Evolutionary conservation across 2,797 vertebrate genomes (phyloP).

Genomic region (Austrolebias charrua): DNA sequence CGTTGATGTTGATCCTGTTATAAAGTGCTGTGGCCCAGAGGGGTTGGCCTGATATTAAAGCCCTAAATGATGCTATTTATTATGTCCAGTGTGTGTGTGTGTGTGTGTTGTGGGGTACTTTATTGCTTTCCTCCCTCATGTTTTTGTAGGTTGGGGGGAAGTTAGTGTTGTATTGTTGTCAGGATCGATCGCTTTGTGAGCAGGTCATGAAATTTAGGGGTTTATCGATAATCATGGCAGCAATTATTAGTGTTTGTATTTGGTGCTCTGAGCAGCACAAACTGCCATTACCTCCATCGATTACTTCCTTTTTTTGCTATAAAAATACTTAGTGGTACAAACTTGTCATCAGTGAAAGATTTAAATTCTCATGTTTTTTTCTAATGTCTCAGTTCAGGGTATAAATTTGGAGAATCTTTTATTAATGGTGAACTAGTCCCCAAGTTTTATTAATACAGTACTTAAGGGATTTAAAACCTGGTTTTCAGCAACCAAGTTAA

Average conservation of each 20-base stretch:
- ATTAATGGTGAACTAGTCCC: too few relatives aligned
- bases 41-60: constrained; percentile 82
- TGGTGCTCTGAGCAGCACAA: constrained; percentile 40
- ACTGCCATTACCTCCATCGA: constrained; percentile 38
- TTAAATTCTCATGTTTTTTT: background rate
- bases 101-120: constrained; percentile 58
- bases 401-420: too few relatives aligned
- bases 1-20: constrained; percentile 78
- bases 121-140: constrained; percentile 83
- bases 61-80: constrained; percentile 87
- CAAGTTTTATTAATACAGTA: too few relatives aligned
- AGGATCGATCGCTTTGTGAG: constrained; percentile 84
- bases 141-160: constrained; percentile 46
- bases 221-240: constrained; percentile 90
- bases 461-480: too few relatives aligned
- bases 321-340: background rate
- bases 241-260: constrained; percentile 88
- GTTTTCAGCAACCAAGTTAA: too few relatives aligned
- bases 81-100: constrained; percentile 70
- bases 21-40: constrained; percentile 80
- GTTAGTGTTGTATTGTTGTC: constrained; percentile 60
- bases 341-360: background rate
- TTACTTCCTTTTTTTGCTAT: constrained; percentile 23
- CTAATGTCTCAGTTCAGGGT: too few relatives aligned
- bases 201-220: constrained; percentile 74